Percentiles rank a stretch among this genome's conserved stretches.
Evolutionary conservation across 2,797 vertebrate genomes (phyloP).

Genomic region (Poliocrania exsul): DNA sequence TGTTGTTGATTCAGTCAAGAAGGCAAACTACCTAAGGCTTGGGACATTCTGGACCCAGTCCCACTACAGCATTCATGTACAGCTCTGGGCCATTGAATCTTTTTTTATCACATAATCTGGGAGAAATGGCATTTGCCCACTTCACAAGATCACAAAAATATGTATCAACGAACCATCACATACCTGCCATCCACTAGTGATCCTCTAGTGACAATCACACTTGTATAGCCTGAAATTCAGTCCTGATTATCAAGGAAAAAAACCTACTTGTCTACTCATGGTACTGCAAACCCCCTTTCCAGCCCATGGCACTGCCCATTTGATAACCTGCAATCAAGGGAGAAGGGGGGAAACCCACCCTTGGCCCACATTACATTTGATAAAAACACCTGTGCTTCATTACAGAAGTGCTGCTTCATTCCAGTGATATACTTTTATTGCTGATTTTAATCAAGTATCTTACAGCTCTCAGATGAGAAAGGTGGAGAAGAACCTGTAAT

Average conservation of each 20-base stretch:
- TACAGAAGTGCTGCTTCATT: background rate
- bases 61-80: background rate
- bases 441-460: constrained; percentile 37
- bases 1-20: background rate
- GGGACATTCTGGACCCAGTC: background rate
- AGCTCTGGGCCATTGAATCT: background rate
- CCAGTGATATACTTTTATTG: background rate
- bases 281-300: background rate
- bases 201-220: background rate
- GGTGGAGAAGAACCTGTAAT: constrained; percentile 27
- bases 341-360: background rate
- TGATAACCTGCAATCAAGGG: background rate
- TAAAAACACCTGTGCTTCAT: background rate
- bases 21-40: background rate
- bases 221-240: background rate
- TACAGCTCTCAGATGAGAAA: constrained; percentile 28
- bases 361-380: background rate
- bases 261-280: background rate
- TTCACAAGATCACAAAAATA: background rate
- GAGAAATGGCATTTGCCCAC: background rate
- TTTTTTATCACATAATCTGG: background rate
- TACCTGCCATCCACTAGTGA: background rate
- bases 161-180: background rate
- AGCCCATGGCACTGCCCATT: background rate
- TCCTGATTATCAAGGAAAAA: background rate